phyloP scores from a whole-genome alignment of 2,888 invertebrate species.

The Phorcus lineatus region DNA sequence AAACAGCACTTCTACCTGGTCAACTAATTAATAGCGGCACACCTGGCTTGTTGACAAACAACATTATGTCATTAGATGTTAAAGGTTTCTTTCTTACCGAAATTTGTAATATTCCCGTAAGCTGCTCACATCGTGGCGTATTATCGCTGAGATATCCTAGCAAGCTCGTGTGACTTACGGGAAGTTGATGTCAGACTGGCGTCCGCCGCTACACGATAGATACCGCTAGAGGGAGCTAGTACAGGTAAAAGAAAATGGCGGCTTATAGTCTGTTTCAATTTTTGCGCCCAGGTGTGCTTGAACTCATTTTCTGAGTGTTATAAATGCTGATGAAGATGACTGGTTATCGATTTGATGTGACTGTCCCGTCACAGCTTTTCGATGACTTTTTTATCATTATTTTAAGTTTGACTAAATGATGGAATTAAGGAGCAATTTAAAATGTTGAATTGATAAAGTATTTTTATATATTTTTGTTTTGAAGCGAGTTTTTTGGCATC shows the following conservation, averaged over 20 bases:
- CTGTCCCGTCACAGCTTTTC: not conserved
- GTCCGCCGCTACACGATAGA: conserved; percentile 1
- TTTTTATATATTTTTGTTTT: too few species aligned
- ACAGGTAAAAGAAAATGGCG: not conserved
- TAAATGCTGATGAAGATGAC: not conserved
- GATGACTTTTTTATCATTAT: not conserved
- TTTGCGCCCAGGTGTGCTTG: not conserved
- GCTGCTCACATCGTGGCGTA: not conserved
- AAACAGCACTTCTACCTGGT: too few species aligned
- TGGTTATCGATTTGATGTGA: not conserved
- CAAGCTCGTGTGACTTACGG: not conserved
- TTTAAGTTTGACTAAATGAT: too few species aligned
- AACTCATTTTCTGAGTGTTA: too few species aligned
- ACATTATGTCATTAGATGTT: too few species aligned
- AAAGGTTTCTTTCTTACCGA: not conserved
- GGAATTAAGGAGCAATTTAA: too few species aligned
- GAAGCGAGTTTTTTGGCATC: too few species aligned
- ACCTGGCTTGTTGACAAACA: too few species aligned
- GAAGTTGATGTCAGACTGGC: not conserved
- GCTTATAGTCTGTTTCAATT: not conserved
- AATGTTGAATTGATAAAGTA: too few species aligned
- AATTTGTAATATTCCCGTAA: not conserved
- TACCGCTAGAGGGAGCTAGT: not conserved
- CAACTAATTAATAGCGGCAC: too few species aligned
- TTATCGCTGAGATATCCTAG: not conserved